These are phyloP conservation scores for Coracopsis vasa DNA, from an alignment of 2,113 vertebrate genomes.

Conservation along the genomic window DNA sequence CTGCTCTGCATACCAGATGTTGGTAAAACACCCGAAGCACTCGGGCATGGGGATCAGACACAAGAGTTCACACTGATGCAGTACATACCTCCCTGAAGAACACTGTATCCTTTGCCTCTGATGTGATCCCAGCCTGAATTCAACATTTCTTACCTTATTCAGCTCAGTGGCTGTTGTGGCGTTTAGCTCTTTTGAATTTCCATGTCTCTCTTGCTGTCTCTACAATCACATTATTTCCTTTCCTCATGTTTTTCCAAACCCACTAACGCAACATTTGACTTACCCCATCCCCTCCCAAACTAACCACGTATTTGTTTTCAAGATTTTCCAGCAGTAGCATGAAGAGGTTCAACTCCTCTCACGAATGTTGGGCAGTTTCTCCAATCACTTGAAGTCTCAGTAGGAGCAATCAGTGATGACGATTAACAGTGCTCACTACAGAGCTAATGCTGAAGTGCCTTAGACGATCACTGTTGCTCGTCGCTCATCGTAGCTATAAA, in stretches of 20 bases:
- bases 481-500: neutral
- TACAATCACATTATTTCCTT: neutral
- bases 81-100: neutral
- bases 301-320: constrained; percentile 70
- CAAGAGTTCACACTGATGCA: neutral
- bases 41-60: neutral
- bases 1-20: neutral
- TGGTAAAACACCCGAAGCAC: neutral
- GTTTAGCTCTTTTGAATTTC: constrained; percentile 18
- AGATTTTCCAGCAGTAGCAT: constrained; percentile 56
- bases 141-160: neutral
- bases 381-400: constrained; percentile 67
- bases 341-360: constrained; percentile 62
- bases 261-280: neutral
- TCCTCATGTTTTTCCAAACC: constrained; percentile 35
- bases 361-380: constrained; percentile 41
- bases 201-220: neutral
- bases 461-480: neutral
- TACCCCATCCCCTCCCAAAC: neutral
- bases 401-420: constrained; percentile 68
- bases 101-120: fast-evolving
- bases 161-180: neutral
- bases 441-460: constrained; percentile 41
- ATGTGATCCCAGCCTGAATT: neutral
- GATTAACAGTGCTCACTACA: constrained; percentile 51